phyloP scores from a whole-genome alignment of 2,888 invertebrate genomes.

The Arenicola marina region DNA sequence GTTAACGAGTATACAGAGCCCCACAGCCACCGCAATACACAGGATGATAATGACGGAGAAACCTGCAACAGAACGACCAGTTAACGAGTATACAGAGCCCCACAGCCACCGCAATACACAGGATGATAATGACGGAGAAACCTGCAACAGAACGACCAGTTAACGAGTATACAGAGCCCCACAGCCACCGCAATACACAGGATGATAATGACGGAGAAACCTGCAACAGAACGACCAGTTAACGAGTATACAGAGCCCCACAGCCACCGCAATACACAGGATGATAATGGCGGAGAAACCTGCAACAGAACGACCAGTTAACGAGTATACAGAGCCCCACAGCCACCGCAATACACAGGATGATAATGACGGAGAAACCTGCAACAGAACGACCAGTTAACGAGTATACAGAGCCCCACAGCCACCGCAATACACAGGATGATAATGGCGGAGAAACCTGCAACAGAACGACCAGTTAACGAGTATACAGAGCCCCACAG shows the following conservation, averaged over 20 bases:
- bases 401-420: slow-evolving; percentile 30
- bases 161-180: slow-evolving; percentile 30
- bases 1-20: too few relatives aligned
- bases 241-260: slow-evolving; percentile 31
- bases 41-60: slow-evolving; percentile 27
- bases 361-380: slow-evolving; percentile 27
- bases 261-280: slow-evolving; percentile 25
- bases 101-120: slow-evolving; percentile 27
- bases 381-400: background rate
- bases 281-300: slow-evolving; percentile 27
- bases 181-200: slow-evolving; percentile 28
- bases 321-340: slow-evolving; percentile 31
- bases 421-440: slow-evolving; percentile 29
- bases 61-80: slow-evolving; percentile 8
- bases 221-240: slow-evolving; percentile 3
- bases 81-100: slow-evolving; percentile 31
- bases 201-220: slow-evolving; percentile 27
- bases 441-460: slow-evolving; percentile 25
- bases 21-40: slow-evolving; percentile 28
- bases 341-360: slow-evolving; percentile 27
- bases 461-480: background rate
- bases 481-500: slow-evolving; percentile 30
- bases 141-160: slow-evolving; percentile 8
- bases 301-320: background rate
- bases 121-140: slow-evolving; percentile 26